Conservation (phyloP, 53 echinoderm and acorn worm genomes). For the Temnopleurus reevesii region DNA sequence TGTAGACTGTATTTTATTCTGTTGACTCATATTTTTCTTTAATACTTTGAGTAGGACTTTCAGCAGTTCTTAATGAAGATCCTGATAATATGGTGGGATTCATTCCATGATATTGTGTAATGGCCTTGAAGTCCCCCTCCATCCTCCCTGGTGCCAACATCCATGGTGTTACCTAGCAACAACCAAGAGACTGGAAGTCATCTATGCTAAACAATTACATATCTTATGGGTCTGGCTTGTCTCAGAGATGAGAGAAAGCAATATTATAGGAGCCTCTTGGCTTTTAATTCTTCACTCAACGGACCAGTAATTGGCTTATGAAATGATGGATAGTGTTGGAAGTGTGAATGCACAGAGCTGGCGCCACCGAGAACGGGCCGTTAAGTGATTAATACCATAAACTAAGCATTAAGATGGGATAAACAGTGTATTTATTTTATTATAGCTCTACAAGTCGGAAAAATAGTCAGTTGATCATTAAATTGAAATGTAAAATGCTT, state of each 20-base stretch:
- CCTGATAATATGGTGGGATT: background rate
- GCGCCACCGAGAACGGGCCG: background rate
- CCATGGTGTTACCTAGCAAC: slow-evolving; percentile 7
- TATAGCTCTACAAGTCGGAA: background rate
- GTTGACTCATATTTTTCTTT: too few relatives aligned
- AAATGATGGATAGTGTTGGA: background rate
- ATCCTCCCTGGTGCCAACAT: background rate
- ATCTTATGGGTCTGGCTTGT: background rate
- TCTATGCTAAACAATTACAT: background rate
- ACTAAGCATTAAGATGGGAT: background rate
- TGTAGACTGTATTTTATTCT: too few relatives aligned
- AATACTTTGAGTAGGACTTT: background rate
- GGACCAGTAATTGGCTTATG: background rate
- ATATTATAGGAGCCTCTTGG: background rate
- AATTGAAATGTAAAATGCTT: too few relatives aligned
- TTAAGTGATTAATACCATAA: background rate
- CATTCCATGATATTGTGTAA: background rate
- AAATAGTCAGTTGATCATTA: too few relatives aligned
- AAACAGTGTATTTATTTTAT: background rate
- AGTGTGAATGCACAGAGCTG: background rate
- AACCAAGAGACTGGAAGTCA: slow-evolving; percentile 5
- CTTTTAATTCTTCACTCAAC: background rate
- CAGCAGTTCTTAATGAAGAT: background rate
- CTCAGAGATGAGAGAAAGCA: background rate
- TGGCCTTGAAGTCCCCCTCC: background rate